Evolutionary conservation across 2,113 vertebrate species (phyloP), one percentile per base, ranked within the genome.

Genomic region (Prunella himalayana): DNA sequence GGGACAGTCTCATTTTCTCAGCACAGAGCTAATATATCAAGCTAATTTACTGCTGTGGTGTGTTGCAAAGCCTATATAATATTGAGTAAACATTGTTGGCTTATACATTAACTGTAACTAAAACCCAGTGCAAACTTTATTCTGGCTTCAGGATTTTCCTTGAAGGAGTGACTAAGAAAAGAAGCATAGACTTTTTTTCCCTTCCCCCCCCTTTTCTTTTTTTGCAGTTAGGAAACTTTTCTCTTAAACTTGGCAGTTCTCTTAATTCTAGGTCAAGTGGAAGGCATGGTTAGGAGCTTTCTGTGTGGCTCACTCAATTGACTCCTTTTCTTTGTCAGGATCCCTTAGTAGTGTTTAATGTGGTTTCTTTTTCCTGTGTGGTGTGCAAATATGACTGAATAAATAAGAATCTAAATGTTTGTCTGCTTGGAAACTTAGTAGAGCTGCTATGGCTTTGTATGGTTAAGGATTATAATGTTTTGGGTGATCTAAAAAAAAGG

Each of bases 71-170:
- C 95, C 96, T 82, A 90, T 95, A 88, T 96, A 96, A 96, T 94
- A 95, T 89, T 91, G 95, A 93, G 95, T 96, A 90, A 97, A 94
- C 86, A 90, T 91, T 92, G 94, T 96, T 97, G 96, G 96, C 93
- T 98, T 97, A 97, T 93, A 95, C 85, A 97, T 95, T 97, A 97
- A 97, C 92, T 92, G 94, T 95, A 97, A 96, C 94, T 96, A 97
- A 97, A 94, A 95, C 95, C 89, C 87, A 95, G 80, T 92, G 93
- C 93, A 96, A 97, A 94, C 93, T 95, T 96, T 90, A 92, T 96
- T 95, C 92, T 95, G 91, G 80, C 82, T 90, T 85, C 71, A 86
- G 86, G 87, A 92, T 94, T 96, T 97, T 96, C 96, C 86, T 97
- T 91, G 90, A 92, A 96, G 80, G 75, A 93, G 70, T 70, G 69